Conservation (phyloP, 2,113 vertebrate species). For the Steatornis caripensis region DNA sequence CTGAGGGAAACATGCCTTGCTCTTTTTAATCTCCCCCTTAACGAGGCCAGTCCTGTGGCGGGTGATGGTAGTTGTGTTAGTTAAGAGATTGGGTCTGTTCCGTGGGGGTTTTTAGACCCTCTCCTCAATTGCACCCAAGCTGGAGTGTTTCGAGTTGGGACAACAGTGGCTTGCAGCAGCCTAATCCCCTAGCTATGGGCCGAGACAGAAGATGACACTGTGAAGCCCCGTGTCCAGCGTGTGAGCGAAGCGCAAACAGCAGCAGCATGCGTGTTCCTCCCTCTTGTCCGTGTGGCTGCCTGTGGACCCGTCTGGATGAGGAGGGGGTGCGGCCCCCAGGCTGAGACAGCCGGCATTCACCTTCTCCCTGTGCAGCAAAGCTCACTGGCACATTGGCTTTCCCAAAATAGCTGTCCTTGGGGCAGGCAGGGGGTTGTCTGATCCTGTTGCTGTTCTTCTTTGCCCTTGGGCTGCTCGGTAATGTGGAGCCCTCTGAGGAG, state of each 20-base stretch:
- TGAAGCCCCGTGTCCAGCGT: neutral
- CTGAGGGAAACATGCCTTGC: neutral
- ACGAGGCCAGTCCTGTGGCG: neutral
- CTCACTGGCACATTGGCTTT: neutral
- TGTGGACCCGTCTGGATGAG: neutral
- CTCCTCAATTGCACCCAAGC: neutral
- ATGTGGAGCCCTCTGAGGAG: neutral
- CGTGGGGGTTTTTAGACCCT: neutral
- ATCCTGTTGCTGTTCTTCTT: neutral
- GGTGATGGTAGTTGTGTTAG: neutral
- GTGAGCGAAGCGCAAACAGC: rapidly evolving
- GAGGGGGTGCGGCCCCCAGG: neutral
- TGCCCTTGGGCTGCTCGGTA: neutral
- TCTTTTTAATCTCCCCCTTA: neutral
- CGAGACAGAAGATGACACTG: rapidly evolving
- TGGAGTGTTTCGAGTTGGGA: neutral
- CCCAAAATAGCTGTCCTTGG: slow-evolving; percentile 16
- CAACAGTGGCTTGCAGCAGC: neutral
- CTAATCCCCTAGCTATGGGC: neutral
- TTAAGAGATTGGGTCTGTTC: neutral
- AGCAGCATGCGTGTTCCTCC: neutral
- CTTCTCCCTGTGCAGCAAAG: neutral
- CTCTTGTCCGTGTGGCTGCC: neutral
- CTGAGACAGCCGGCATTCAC: neutral
- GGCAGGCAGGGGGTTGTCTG: neutral